These are phyloP conservation scores for Tenebrio molitor DNA, from an alignment of 1,140 invertebrate species.

Conservation along the genomic window DNA sequence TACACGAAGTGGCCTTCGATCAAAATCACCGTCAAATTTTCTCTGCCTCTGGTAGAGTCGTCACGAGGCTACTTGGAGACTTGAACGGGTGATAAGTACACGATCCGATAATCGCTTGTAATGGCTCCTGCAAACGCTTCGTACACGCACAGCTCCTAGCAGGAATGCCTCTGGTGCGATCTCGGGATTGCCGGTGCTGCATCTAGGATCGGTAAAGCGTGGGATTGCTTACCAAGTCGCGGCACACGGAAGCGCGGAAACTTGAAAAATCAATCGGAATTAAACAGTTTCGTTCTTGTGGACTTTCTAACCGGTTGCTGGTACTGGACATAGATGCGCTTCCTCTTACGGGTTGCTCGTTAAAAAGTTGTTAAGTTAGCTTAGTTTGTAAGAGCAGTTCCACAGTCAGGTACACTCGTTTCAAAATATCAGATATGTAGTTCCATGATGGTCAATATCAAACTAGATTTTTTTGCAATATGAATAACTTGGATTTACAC, in stretches of 20 bases:
- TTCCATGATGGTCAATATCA: too few relatives aligned
- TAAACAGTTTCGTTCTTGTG: not conserved
- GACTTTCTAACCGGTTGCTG: too few relatives aligned
- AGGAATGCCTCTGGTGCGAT: conserved; percentile 22
- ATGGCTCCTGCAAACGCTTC: conserved; percentile 13
- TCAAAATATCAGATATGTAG: too few relatives aligned
- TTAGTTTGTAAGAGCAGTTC: too few relatives aligned
- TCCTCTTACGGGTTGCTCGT: too few relatives aligned
- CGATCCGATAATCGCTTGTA: conserved; percentile 40
- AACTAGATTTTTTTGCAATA: too few relatives aligned
- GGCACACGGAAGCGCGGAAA: not conserved
- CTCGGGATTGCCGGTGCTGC: conserved; percentile 12
- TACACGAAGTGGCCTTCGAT: conserved; percentile 13
- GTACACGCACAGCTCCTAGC: conserved; percentile 19
- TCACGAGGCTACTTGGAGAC: conserved; percentile 40
- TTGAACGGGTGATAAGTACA: conserved; percentile 41
- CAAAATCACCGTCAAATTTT: conserved; percentile 2
- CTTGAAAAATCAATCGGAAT: conserved; percentile 17
- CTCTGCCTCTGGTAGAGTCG: conserved; percentile 13
- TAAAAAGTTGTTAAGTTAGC: too few relatives aligned
- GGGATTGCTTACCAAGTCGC: not conserved
- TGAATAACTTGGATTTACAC: too few relatives aligned
- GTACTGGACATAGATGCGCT: too few relatives aligned
- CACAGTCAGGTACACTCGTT: too few relatives aligned
- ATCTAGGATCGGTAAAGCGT: conserved; percentile 16